Evolutionary conservation across 2,888 invertebrate genomes (phyloP), one percentile per base, ranked within the genome.

Genomic region (Hylaea fasciaria): DNA sequence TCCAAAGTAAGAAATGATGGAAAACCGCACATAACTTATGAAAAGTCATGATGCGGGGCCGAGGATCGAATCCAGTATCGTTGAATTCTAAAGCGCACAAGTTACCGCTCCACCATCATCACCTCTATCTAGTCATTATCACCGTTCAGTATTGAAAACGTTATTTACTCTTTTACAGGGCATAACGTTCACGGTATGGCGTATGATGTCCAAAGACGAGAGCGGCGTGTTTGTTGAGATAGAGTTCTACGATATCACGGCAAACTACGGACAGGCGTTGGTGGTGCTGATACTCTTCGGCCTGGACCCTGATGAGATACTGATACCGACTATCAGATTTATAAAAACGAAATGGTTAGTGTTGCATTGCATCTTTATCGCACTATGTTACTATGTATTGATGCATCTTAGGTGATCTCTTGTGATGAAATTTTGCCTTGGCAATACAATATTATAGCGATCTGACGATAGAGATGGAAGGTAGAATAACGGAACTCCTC

Each of bases 171-270:
- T 13, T 17, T 41, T 76, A 86, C 78, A 97, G 97, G 97, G 97
- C 17, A 91, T 98, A 67, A 95, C 97, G 0, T 94, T 96, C 64
- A 96, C 96, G 0, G 93, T 96, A 22, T 97, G 97, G 95, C 95
- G 96, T 0, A 88, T 97, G 73, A 94, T 97, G 73, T 95, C 95
- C 93, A 96, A 96, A 74, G 95, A 96, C 76, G 95, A 96, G 82
- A 96, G 96, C 22, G 98, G 98, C 0, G 96, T 98, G 62, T 98
- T 97, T 82, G 94, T 98, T 0, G 98, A 98, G 84, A 92, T 99
- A n/a, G 95, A 97, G 70, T 98, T 98, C 83, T 87, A 98, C 22
- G 98, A 98, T 82, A 96, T 96, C 16, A 96, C 97, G 17, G 93
- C 98, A 3, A 97, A 96, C 82, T 97, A 97, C 81, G 98, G 98